Evolutionary conservation across 2,888 invertebrate genomes (phyloP), one percentile per base, ranked within the genome.

Genomic region (Arrhopalites spinosus): DNA sequence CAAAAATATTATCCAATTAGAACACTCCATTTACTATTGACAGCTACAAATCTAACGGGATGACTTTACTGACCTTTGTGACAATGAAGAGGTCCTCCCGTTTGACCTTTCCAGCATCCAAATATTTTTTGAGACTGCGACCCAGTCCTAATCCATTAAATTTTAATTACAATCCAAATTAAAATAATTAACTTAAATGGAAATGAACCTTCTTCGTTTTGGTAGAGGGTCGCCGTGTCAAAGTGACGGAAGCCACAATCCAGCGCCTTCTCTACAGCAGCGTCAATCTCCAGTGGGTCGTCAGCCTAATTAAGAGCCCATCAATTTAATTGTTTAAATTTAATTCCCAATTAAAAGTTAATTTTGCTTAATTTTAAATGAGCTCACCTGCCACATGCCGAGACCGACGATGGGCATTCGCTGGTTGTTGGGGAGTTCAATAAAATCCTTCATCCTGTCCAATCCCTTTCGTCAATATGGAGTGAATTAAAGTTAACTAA

Each of bases 51-150:
- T n/a, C n/a, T n/a, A 63, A 63, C 1, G 29, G 1, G 17, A 13
- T 29, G 63, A 29, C 5, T 73, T 20, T 25, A n/a, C 66, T 80
- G 81, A 94, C 88, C 86, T 95, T 95, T 13, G 94, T 93, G n/a
- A 92, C 91, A 67, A 95, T 88, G 84, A 93, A 95, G 0, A 95
- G 86, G 67, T 95, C 93, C 81, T 92, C 91, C 80, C 95, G 89
- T 83, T 88, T 90, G 0, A 90, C 84, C 84, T 89, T 89, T 73
- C 91, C 90, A 5, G 88, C 88, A 64, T 89, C 89, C 47, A 94
- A 85, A 91, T 92, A 92, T 77, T 89, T 88, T 79, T 89, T 89
- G 0, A 95, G 86, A 0, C 92, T 91, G 59, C 89, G 89, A 0
- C 94, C 94, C 80, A 95, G 89, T n/a, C n/a, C n/a, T n/a, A n/a